Evolutionary conservation across 37 sponge, comb jelly and placozoan genomes (phyloP).

Genomic region (Sycon ciliatum): DNA sequence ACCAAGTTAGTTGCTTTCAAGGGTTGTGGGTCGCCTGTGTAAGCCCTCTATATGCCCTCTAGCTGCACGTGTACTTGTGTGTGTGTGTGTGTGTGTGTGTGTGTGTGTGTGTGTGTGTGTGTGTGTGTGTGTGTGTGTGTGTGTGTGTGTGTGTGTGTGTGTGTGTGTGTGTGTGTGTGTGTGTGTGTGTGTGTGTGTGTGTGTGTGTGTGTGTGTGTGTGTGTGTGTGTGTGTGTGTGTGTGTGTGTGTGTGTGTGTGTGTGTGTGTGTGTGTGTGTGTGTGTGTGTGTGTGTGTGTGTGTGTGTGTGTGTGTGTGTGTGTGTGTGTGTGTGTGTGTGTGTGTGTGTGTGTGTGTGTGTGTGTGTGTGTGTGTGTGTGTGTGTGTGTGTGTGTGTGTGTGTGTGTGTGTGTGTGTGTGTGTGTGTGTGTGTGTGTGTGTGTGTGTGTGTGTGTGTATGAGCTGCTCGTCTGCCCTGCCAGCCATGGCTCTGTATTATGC

Average conservation of each 20-base stretch:
- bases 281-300: slow-evolving; percentile 1
- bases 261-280: slow-evolving; percentile 5
- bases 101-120: slow-evolving; percentile 1
- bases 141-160: slow-evolving; percentile 1
- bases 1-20: too few relatives aligned
- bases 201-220: neutral
- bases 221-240: slow-evolving; percentile 1
- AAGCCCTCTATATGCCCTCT: too few relatives aligned
- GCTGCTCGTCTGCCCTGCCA: too few relatives aligned
- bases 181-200: slow-evolving; percentile 1
- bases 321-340: slow-evolving; percentile 1
- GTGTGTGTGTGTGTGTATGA: neutral
- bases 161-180: slow-evolving; percentile 1
- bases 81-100: slow-evolving; percentile 5
- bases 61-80: neutral
- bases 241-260: slow-evolving; percentile 5
- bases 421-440: slow-evolving; percentile 5
- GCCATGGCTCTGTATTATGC: too few relatives aligned
- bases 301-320: slow-evolving; percentile 5
- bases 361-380: slow-evolving; percentile 1
- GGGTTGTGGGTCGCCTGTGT: too few relatives aligned
- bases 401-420: slow-evolving; percentile 1
- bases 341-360: slow-evolving; percentile 1
- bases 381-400: slow-evolving; percentile 5
- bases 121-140: slow-evolving; percentile 5